Percentiles rank a stretch among this genome's conserved stretches.
Conservation (phyloP, 2,888 invertebrate genomes). For the Idaea biselata region DNA sequence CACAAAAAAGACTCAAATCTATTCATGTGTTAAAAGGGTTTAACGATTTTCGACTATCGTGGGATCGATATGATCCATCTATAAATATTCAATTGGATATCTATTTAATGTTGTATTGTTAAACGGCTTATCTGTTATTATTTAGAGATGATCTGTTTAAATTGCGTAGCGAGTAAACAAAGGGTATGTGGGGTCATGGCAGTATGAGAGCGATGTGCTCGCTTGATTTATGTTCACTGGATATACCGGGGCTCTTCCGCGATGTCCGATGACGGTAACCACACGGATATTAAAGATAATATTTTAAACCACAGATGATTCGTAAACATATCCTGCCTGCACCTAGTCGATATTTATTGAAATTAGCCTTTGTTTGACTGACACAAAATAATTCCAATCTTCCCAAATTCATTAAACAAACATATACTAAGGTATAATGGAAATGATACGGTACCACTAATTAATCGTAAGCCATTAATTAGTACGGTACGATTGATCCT, state of each 20-base stretch:
- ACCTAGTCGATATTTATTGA: slow-evolving; percentile 18
- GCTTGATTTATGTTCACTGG: slow-evolving; percentile 70
- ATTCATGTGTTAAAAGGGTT: slow-evolving; percentile 54
- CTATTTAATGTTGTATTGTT: slow-evolving; percentile 43
- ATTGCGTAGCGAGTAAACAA: slow-evolving; percentile 58
- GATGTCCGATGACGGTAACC: slow-evolving; percentile 67
- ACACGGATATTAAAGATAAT: slow-evolving; percentile 41
- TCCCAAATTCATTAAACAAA: slow-evolving; percentile 9
- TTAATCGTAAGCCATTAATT: background rate
- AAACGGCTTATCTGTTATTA: slow-evolving; percentile 38
- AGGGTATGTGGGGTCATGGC: slow-evolving; percentile 60
- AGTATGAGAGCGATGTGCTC: slow-evolving; percentile 59
- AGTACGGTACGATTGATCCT: slow-evolving; percentile 42
- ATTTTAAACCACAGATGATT: slow-evolving; percentile 21
- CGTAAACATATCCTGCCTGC: slow-evolving; percentile 37
- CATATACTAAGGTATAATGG: background rate
- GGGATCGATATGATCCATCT: slow-evolving; percentile 35
- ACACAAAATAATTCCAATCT: slow-evolving; percentile 3
- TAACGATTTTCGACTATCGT: slow-evolving; percentile 43
- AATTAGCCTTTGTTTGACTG: slow-evolving; percentile 1
- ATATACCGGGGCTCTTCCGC: slow-evolving; percentile 74
- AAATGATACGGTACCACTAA: background rate
- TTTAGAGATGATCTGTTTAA: slow-evolving; percentile 56
- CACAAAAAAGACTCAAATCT: slow-evolving; percentile 46
- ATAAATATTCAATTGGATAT: slow-evolving; percentile 49